phyloP scores from a whole-genome alignment of 2,113 vertebrate genomes.

The Eulacestoma nigropectus region DNA sequence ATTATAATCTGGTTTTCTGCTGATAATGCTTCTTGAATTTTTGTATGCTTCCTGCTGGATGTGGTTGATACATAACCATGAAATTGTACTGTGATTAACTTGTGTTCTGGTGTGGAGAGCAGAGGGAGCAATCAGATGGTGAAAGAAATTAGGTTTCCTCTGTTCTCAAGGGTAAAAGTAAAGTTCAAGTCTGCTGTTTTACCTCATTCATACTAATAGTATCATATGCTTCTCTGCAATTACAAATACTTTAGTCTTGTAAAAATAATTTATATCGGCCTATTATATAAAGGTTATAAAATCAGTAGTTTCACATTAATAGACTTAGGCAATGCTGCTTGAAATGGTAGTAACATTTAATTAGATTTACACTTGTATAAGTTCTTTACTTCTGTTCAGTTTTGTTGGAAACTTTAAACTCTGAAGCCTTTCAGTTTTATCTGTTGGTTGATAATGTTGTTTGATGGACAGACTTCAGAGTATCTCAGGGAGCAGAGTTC shows the following conservation, averaged over 20 bases:
- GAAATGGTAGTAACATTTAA: background rate
- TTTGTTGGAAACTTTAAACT: background rate
- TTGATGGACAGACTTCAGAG: background rate
- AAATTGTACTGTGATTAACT: background rate
- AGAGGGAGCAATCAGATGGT: background rate
- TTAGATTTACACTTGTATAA: background rate
- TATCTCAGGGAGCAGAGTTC: background rate
- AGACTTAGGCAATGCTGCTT: background rate
- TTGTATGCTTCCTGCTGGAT: background rate
- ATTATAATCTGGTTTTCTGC: background rate
- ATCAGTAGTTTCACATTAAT: background rate
- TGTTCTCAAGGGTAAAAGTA: background rate
- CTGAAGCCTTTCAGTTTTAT: background rate
- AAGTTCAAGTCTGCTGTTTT: background rate
- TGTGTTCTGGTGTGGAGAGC: background rate
- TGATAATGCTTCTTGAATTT: background rate
- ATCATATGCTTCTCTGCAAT: background rate
- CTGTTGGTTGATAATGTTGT: background rate
- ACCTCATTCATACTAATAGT: background rate
- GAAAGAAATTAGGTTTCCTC: background rate
- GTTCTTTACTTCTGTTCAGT: background rate
- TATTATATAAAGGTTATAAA: background rate
- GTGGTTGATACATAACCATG: background rate
- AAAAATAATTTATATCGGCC: accelerated
- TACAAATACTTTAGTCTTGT: background rate